Base-by-base conservation (phyloP, 2,888 invertebrate species). In the Tetanocera ferruginea region DNA sequence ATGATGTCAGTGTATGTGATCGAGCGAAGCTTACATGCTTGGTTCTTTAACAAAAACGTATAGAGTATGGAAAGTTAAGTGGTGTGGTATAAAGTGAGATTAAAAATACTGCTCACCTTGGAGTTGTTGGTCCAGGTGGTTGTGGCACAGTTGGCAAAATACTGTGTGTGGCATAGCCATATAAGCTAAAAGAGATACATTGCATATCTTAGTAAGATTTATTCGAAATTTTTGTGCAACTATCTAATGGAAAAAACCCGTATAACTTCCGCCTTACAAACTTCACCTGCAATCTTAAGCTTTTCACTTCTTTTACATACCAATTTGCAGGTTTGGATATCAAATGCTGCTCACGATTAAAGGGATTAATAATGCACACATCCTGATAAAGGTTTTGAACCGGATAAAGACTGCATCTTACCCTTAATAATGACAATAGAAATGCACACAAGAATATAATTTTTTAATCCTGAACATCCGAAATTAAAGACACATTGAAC, bases 21-120 rank as follows among this genome's bases (percentile, higher is more conserved):
- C 96, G 92, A 67, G 96, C 96, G 87, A 97, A 97, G 84, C 96
- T 96, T 51, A 97, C 97, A 88, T 97, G 97, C 88, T 97, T 97
- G 81, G 95, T 93, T 88, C 95, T 95, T 91, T 23, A 89, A 34
- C 43, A 60, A 55, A 49, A 25, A 51, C 43, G 31, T 11, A 23
- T 14, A 64, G 3, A 34, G n/a, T n/a, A n/a, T n/a, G n/a, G n/a
- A n/a, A n/a, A n/a, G 71, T 11, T 14, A 25, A 70, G 5, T n/a
- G 28, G 49, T 4, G 57, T 31, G 11, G 25, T 11, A 2, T 23
- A 31, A n/a, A 5, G 17, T 70, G 5, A 14, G 9, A 3, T 52
- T 3, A 5, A 55, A 19, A 55, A 31, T 31, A 2, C 9, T 19
- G 19, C 60, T 57, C 6, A 75, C 88, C 88, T 87, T 78, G 87